Percentiles rank a stretch among this genome's conserved stretches.
phyloP scores from a whole-genome alignment of 2,113 vertebrate species.

The Xiphorhynchus elegans region DNA sequence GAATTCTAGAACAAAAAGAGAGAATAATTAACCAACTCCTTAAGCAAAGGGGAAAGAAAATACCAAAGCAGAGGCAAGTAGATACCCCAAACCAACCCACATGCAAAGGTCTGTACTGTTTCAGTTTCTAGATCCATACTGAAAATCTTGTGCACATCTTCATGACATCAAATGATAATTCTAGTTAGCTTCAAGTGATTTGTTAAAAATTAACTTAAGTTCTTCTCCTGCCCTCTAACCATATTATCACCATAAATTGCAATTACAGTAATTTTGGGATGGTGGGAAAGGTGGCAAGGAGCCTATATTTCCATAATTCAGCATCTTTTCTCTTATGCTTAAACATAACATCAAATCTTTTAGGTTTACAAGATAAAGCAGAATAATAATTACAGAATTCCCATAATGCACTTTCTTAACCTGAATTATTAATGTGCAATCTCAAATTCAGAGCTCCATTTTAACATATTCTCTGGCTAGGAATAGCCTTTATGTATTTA shows the following conservation, averaged over 20 bases:
- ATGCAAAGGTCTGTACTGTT: background rate
- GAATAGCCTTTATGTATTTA: background rate
- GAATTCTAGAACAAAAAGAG: slow-evolving; percentile 83
- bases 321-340: background rate
- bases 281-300: background rate
- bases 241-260: background rate
- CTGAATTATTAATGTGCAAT: background rate
- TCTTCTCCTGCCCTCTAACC: background rate
- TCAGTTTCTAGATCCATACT: background rate
- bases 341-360: background rate
- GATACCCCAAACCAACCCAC: background rate
- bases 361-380: background rate
- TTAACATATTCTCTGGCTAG: background rate
- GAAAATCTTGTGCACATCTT: background rate
- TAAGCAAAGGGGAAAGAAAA: background rate
- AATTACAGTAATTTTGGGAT: background rate
- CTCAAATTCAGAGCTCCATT: background rate
- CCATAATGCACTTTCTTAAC: background rate
- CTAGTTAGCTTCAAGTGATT: background rate
- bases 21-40: background rate
- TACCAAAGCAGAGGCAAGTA: background rate
- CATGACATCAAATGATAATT: background rate
- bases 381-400: background rate
- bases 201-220: background rate
- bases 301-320: background rate